Evolutionary conservation across 2,888 invertebrate species (phyloP).

Genomic region (Automeris io): DNA sequence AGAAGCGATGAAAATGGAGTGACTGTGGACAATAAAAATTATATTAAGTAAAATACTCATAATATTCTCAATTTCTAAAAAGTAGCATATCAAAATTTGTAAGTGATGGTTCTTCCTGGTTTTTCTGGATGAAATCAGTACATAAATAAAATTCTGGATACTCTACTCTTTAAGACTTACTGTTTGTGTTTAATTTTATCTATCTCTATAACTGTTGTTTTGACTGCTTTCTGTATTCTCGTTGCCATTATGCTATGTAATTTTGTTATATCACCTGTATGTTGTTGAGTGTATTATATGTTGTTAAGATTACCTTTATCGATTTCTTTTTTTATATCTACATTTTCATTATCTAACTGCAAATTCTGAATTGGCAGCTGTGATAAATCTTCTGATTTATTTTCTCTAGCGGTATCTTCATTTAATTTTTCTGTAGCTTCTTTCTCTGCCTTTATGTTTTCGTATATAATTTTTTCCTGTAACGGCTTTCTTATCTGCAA

Average conservation of each 20-base stretch:
- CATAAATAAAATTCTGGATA: too few species aligned
- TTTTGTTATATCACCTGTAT: too few species aligned
- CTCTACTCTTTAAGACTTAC: too few species aligned
- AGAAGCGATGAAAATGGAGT: slow-evolving; percentile 41
- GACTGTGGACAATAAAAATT: slow-evolving; percentile 32
- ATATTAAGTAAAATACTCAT: neutral
- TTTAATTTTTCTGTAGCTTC: slow-evolving; percentile 18
- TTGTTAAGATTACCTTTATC: slow-evolving; percentile 13
- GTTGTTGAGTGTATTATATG: too few species aligned
- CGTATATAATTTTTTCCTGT: slow-evolving; percentile 37
- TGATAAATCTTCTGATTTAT: slow-evolving; percentile 20
- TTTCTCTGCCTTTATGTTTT: slow-evolving; percentile 18
- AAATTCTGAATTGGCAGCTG: slow-evolving; percentile 26
- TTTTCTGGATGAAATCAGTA: too few species aligned
- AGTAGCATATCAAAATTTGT: too few species aligned
- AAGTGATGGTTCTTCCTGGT: too few species aligned
- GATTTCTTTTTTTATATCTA: slow-evolving; percentile 17
- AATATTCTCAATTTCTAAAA: too few species aligned
- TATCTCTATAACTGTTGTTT: too few species aligned
- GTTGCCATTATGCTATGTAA: too few species aligned
- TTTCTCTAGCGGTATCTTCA: slow-evolving; percentile 19
- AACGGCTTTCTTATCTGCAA: slow-evolving; percentile 51
- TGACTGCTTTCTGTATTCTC: too few species aligned
- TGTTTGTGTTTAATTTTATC: too few species aligned
- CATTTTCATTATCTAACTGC: slow-evolving; percentile 28